Conservation (phyloP, 2,888 invertebrate species). For the Caenorhabditis sp. region DNA sequence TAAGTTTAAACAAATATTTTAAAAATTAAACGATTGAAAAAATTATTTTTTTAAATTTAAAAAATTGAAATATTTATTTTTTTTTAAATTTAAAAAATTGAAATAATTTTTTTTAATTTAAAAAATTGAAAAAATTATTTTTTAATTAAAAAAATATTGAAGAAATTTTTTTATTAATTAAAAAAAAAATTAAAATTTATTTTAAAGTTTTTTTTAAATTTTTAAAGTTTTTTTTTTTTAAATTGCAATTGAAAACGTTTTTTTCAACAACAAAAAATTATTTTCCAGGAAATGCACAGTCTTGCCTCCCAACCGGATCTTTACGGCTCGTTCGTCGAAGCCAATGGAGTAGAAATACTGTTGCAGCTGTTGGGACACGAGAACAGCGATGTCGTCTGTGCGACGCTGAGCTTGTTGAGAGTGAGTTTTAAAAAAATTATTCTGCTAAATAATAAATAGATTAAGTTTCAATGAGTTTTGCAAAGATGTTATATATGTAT, state of each 20-base stretch:
- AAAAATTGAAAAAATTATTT: not conserved
- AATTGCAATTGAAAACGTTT: not conserved
- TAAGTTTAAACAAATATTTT: no score
- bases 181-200: not conserved
- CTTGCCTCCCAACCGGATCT: constrained; percentile 96
- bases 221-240: not conserved
- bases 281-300: constrained; percentile 90
- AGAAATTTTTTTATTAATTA: not conserved
- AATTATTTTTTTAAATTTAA: not conserved
- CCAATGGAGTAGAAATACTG: constrained; percentile 92
- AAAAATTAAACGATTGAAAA: no score
- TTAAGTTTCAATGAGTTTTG: no score
- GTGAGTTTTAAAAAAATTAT: constrained; percentile 58
- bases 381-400: constrained; percentile 94
- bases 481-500: no score
- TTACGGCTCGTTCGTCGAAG: constrained; percentile 92
- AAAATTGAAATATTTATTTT: not conserved
- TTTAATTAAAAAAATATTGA: not conserved
- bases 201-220: not conserved
- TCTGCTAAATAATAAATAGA: no score
- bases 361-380: constrained; percentile 95
- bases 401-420: constrained; percentile 87
- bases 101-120: not conserved
- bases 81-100: no score
- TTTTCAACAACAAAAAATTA: not conserved